A percentile compares a stretch with the other conserved stretches of the same genome.
Conservation (phyloP, 2,113 vertebrate species). For the western clawed frog (Xenopus tropicalis) region UCB_Xtro_10.0 CM004447.2:124769001-124769500, state of each 20-base stretch:
- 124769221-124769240: conserved; percentile 64
- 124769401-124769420: conserved; percentile 6
- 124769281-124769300: conserved; percentile 47
- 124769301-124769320: conserved; percentile 34
- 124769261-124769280: conserved; percentile 56
- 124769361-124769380: conserved; percentile 26
- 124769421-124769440: conserved; percentile 7
- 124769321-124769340: conserved; percentile 17
- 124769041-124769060: too few relatives aligned
- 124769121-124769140: conserved; percentile 76
- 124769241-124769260: conserved; percentile 62
- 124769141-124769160: conserved; percentile 69
- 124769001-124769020: too few relatives aligned
- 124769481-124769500: background rate
- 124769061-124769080: too few relatives aligned
- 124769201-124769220: conserved; percentile 62
- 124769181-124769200: conserved; percentile 75
- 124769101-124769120: conserved; percentile 57
- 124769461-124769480: conserved; percentile 7
- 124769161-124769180: conserved; percentile 67
- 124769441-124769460: conserved; percentile 10
- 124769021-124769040: too few relatives aligned
- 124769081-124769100: too few relatives aligned
- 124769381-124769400: conserved; percentile 22
- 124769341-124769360: conserved; percentile 19